Percentiles rank a stretch among this genome's conserved stretches.
Conservation (phyloP, 2,113 vertebrate species). For the Archilochus colubris region DNA sequence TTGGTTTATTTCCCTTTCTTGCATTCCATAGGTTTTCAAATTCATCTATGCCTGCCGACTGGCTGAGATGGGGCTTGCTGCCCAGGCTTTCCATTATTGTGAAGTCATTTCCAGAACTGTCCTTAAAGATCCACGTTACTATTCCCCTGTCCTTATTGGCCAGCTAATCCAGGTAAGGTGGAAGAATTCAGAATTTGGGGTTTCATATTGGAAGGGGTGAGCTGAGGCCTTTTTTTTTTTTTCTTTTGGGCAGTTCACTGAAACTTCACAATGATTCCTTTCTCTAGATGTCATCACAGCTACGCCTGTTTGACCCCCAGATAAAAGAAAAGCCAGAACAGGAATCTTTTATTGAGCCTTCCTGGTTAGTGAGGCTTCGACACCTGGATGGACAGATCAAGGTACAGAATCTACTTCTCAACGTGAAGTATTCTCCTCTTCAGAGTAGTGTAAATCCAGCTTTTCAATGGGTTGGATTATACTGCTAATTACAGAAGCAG, state of each 20-base stretch:
- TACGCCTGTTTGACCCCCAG: constrained; percentile 94
- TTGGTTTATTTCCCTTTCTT: not conserved
- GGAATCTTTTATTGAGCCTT: constrained; percentile 86
- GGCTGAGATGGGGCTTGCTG: constrained; percentile 90
- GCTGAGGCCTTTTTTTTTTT: not conserved
- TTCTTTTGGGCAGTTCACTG: not conserved
- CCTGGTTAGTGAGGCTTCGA: constrained; percentile 86
- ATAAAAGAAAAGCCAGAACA: constrained; percentile 95
- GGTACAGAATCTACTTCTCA: constrained; percentile 70
- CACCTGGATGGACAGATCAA: constrained; percentile 85
- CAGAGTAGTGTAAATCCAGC: not conserved
- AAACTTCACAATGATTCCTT: not conserved
- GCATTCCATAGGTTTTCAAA: constrained; percentile 87
- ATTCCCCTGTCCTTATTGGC: constrained; percentile 86
- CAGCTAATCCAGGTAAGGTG: constrained; percentile 87
- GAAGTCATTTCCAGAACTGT: constrained; percentile 91
- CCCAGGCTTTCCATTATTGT: constrained; percentile 97
- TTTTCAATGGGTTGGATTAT: not conserved
- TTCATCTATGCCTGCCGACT: constrained; percentile 95
- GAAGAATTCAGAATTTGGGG: not conserved
- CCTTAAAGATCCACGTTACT: constrained; percentile 79
- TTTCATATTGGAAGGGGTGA: not conserved
- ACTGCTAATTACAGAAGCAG: not conserved
- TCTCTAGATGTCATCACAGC: constrained; percentile 86
- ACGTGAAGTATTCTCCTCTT: not conserved